Percentiles rank a stretch among this genome's conserved stretches.
These are phyloP conservation scores for Apodemus agrarius DNA, from an alignment of 2,797 vertebrate genomes.

Conservation along the genomic window DNA sequence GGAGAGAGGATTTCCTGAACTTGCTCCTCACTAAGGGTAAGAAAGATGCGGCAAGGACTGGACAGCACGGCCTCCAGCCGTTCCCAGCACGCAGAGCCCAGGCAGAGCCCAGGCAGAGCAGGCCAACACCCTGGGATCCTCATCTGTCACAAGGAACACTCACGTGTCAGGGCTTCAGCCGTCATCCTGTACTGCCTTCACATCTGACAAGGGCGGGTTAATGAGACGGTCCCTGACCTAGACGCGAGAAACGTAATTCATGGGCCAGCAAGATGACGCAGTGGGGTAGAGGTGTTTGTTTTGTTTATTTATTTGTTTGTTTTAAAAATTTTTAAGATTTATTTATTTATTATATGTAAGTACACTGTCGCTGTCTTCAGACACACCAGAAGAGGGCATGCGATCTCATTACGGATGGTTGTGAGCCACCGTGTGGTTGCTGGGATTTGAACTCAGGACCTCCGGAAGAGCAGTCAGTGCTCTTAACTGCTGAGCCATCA, in stretches of 20 bases:
- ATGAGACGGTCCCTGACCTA: background rate
- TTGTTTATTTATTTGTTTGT: no score
- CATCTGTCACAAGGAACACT: background rate
- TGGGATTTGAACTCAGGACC: no score
- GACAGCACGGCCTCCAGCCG: fast-evolving
- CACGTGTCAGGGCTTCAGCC: background rate
- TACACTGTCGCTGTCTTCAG: no score
- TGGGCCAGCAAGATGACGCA: background rate
- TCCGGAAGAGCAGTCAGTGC: no score
- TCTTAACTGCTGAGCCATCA: no score
- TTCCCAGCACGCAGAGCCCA: background rate
- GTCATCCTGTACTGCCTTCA: background rate
- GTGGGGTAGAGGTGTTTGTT: background rate
- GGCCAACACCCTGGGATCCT: background rate
- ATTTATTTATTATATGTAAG: no score
- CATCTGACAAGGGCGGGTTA: background rate
- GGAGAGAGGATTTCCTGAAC: constrained; percentile 89
- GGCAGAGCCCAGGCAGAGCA: background rate
- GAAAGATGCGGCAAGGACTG: background rate
- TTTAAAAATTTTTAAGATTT: no score
- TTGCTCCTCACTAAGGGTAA: constrained; percentile 93
- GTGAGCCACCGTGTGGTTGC: no score
- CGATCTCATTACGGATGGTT: no score
- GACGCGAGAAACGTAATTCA: background rate
- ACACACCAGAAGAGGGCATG: no score